Conservation (phyloP, 2,797 vertebrate species). For the Etheostoma nigrum region DNA sequence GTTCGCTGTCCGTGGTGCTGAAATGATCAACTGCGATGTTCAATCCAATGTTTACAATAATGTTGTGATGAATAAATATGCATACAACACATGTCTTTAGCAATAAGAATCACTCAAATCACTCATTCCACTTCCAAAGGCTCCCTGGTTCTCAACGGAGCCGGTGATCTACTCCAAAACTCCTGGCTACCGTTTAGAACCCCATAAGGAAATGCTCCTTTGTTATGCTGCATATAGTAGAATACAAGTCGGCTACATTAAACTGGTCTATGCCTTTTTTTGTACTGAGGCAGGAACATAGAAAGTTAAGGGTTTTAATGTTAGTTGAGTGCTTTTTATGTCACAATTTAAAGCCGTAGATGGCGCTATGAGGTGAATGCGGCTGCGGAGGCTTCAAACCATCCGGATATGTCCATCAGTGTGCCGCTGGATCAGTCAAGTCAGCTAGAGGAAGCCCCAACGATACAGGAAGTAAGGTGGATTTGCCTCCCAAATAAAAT, state of each 20-base stretch:
- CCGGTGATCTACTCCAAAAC: background rate
- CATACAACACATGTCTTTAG: background rate
- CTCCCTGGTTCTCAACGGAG: background rate
- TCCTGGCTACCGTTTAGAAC: background rate
- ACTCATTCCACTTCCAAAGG: background rate
- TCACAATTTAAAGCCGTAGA: conserved; percentile 35
- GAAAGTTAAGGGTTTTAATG: background rate
- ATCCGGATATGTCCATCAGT: conserved; percentile 38
- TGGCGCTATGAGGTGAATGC: conserved; percentile 47
- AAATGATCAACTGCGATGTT: conserved; percentile 30
- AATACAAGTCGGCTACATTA: background rate
- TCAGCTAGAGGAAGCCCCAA: background rate
- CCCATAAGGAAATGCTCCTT: background rate
- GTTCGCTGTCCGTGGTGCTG: conserved; percentile 79
- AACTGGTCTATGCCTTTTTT: background rate
- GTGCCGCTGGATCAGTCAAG: conserved; percentile 43
- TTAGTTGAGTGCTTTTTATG: background rate
- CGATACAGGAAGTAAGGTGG: conserved; percentile 24
- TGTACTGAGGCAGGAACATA: background rate
- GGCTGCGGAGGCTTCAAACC: conserved; percentile 14
- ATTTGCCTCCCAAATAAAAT: conserved; percentile 45
- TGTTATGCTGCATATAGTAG: background rate
- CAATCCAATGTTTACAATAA: background rate
- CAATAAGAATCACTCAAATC: background rate
- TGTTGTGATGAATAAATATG: background rate